A percentile compares a stretch with the other conserved stretches of the same genome.
Evolutionary conservation across 2,113 vertebrate genomes (phyloP).

Genomic region (Aythya baeri): DNA sequence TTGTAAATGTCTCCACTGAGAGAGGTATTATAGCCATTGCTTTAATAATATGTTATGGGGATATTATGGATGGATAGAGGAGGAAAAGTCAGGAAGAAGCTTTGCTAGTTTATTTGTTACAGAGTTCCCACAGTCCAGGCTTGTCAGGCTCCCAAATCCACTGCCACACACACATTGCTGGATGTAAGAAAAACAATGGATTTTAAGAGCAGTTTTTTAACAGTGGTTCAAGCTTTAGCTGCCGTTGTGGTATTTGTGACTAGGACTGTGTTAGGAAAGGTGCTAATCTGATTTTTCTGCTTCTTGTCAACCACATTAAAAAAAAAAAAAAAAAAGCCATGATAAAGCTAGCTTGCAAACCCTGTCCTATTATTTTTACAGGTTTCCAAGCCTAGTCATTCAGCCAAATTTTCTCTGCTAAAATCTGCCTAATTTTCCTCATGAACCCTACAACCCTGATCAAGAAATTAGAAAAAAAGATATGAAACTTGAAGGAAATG

Average conservation of each 20-base stretch:
- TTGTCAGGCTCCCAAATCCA: neutral
- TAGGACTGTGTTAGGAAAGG: neutral
- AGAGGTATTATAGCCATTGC: neutral
- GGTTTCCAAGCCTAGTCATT: neutral
- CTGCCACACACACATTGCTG: neutral
- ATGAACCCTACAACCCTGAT: neutral
- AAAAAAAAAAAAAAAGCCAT: neutral
- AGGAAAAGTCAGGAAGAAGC: neutral
- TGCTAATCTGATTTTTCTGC: neutral
- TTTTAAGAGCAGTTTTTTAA: neutral
- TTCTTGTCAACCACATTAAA: neutral
- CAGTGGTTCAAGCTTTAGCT: neutral
- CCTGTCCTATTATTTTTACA: neutral
- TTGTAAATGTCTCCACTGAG: neutral
- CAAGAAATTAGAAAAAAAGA: neutral
- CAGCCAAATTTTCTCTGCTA: neutral
- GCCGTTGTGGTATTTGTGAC: neutral
- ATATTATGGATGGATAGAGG: slow-evolving; percentile 1
- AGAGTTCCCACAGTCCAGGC: neutral
- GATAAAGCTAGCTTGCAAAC: neutral
- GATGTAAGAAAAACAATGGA: neutral
- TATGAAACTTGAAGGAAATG: neutral
- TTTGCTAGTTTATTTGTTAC: slow-evolving; percentile 23
- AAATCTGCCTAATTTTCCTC: neutral
- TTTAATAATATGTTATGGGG: neutral